Percentiles rank a stretch among this genome's conserved stretches.
These are phyloP conservation scores for Volucella bombylans DNA, from an alignment of 2,888 invertebrate species.

Conservation along the genomic window DNA sequence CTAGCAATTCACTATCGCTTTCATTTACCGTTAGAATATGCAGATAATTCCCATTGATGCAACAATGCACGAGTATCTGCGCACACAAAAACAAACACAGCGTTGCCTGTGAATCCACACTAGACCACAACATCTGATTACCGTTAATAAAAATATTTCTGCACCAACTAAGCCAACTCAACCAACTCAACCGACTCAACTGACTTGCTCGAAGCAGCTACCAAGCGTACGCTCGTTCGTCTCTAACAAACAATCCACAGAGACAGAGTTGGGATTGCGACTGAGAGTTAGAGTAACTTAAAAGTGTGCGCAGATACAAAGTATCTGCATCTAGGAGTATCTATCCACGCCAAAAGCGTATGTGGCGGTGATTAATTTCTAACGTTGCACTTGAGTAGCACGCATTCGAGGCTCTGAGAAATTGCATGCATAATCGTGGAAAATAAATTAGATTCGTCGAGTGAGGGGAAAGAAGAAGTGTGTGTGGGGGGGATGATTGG, in stretches of 20 bases:
- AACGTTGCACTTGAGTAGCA: constrained; percentile 66
- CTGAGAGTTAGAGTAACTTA: too few species aligned
- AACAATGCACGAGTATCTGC: constrained; percentile 20
- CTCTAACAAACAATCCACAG: constrained; percentile 1
- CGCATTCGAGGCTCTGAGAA: constrained; percentile 52
- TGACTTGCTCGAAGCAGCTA: neutral
- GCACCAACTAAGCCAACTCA: constrained; percentile 1
- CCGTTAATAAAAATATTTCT: constrained; percentile 68
- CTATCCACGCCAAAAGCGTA: constrained; percentile 55
- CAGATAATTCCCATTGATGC: constrained; percentile 72
- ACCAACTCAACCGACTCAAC: too few species aligned
- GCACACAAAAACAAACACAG: constrained; percentile 9
- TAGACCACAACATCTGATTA: constrained; percentile 49
- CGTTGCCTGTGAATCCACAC: too few species aligned
- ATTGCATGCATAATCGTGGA: constrained; percentile 61
- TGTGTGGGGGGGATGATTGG: constrained; percentile 13
- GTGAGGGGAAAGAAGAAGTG: constrained; percentile 12
- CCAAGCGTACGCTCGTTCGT: constrained; percentile 1
- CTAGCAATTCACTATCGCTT: constrained; percentile 73
- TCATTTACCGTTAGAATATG: constrained; percentile 71
- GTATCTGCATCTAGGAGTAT: constrained; percentile 30
- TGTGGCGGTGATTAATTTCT: constrained; percentile 68
- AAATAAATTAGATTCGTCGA: constrained; percentile 60
- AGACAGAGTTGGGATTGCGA: neutral
- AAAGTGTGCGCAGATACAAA: constrained; percentile 19